phyloP scores from a whole-genome alignment of 2,888 invertebrate species.

The Pristionchus exspectatus region DNA sequence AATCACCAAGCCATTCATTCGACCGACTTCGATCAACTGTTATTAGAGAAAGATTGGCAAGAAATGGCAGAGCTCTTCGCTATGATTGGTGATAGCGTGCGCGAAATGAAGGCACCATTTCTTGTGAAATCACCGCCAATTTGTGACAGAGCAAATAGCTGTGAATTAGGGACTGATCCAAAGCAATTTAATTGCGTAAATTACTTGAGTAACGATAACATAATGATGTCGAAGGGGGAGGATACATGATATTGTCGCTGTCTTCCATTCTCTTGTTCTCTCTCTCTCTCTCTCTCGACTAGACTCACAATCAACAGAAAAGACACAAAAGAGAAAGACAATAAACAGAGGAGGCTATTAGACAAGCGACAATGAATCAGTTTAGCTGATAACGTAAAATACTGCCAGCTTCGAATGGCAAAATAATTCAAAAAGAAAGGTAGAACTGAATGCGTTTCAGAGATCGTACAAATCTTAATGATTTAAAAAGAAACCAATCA shows the following conservation, averaged over 20 bases:
- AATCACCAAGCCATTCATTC: too few species aligned
- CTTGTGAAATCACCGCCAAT: too few species aligned
- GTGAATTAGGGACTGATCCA: background rate
- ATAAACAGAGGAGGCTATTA: constrained; percentile 11
- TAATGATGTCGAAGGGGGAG: background rate
- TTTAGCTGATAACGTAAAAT: background rate
- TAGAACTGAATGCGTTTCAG: too few species aligned
- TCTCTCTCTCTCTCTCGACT: constrained; percentile 7
- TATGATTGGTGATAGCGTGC: too few species aligned
- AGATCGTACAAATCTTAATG: background rate
- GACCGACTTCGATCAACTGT: too few species aligned
- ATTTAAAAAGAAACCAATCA: background rate
- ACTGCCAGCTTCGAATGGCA: too few species aligned
- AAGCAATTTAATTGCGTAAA: background rate
- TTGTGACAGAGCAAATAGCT: background rate
- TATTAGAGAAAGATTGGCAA: too few species aligned
- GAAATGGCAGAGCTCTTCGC: too few species aligned
- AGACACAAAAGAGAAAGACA: constrained; percentile 26
- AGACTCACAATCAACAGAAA: constrained; percentile 15
- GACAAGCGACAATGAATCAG: background rate
- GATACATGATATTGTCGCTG: constrained; percentile 30
- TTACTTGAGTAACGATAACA: background rate
- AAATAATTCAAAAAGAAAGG: too few species aligned
- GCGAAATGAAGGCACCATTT: too few species aligned
- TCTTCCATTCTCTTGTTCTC: background rate